Evolutionary conservation across 2,797 vertebrate genomes (phyloP).

Genomic region (Acipenser oxyrinchus): DNA sequence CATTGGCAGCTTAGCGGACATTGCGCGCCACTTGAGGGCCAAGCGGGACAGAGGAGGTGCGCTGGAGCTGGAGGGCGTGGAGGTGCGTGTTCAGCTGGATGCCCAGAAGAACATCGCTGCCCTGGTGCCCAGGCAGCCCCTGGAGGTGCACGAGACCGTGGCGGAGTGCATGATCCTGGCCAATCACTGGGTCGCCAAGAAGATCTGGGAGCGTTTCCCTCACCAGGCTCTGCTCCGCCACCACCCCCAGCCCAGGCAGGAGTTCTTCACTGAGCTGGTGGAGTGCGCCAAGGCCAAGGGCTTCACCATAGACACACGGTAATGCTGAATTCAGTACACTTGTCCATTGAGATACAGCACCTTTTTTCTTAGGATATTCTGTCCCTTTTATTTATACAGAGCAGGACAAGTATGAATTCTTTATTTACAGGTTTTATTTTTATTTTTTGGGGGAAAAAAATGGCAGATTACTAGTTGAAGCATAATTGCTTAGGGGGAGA

Average conservation of each 20-base stretch:
- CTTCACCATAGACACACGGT: constrained; percentile 82
- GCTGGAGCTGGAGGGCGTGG: constrained; percentile 85
- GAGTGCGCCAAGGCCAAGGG: constrained; percentile 70
- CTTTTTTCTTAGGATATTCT: no score
- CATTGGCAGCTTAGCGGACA: constrained; percentile 62
- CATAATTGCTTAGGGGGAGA: no score
- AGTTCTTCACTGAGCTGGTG: constrained; percentile 75
- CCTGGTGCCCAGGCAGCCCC: constrained; percentile 79
- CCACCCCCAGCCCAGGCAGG: constrained; percentile 80
- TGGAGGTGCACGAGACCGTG: constrained; percentile 89
- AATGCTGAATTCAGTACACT: constrained; percentile 13
- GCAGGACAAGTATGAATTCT: no score
- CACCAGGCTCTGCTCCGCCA: constrained; percentile 76
- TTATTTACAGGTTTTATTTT: no score
- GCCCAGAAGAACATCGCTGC: constrained; percentile 77
- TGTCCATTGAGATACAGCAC: no score
- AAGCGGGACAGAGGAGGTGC: constrained; percentile 73
- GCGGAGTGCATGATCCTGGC: constrained; percentile 96
- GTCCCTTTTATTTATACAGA: no score
- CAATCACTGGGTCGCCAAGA: constrained; percentile 95
- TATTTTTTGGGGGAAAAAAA: no score
- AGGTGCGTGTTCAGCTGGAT: constrained; percentile 81
- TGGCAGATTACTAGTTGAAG: no score
- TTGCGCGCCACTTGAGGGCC: constrained; percentile 68
- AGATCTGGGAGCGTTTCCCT: constrained; percentile 79